Base-by-base conservation (phyloP, 2,113 vertebrate genomes). In the Centrocercus urophasianus region DNA sequence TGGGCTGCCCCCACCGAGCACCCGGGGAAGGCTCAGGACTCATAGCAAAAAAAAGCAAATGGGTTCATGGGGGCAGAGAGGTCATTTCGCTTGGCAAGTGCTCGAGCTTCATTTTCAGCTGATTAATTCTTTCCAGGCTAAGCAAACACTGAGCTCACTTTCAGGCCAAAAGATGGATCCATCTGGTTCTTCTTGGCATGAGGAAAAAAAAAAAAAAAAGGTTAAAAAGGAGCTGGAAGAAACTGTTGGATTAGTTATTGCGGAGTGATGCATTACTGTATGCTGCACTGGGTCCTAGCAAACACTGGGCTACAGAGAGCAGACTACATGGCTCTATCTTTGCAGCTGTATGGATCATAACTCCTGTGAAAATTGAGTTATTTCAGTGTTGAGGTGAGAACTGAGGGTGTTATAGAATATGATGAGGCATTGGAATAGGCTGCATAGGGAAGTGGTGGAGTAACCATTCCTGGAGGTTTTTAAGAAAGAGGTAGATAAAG, bases 61-160 rank as follows among this genome's bases (percentile, higher is more conserved):
- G 1, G 4, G 47, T 92, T 93, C 89, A 47, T 2, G 25, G 34
- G 92, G 88, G 83, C 95, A 64, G 21, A 75, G 90, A 93, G 96
- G 95, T 94, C 86, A 5, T 52, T 66, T 22, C 5, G 15, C 57
- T 94, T 96, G 95, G 95, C 96, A 96, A 86, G 30, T 9, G 45
- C 30, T 60, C 0, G 43, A 79, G 95, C 86, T 70, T 89, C 47
- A 4, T 90, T 96, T 95, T 59, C 69, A 66, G 78, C 60, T 73
- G 93, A 86, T 94, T 93, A 88, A 93, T 93, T 93, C 81, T 81
- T 92, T 70, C 89, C 83, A 38, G 75, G 74, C 75, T 67, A 48
- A 91, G 56, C 70, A 93, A 94, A 95, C 59, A 67, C 38, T 25
- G 34, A 8, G 57, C 72, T 45, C 67, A 81, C 42, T 69, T 72